Conservation (phyloP, 2,888 invertebrate species). For the Pheosia tremula region DNA sequence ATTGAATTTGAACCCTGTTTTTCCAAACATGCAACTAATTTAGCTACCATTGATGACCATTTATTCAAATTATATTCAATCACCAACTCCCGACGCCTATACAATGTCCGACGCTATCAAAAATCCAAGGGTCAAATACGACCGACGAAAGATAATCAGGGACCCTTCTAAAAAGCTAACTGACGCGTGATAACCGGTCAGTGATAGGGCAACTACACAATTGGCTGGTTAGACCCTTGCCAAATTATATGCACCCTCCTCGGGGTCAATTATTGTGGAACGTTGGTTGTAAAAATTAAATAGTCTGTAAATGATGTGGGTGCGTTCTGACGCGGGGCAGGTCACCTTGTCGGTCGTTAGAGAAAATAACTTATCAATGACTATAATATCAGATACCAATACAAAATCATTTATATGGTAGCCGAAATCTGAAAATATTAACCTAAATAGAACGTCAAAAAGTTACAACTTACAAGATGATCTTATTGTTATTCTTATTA, state of each 20-base stretch:
- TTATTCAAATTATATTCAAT: constrained; percentile 1
- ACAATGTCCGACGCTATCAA: constrained; percentile 1
- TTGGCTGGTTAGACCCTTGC: constrained; percentile 22
- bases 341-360: background rate
- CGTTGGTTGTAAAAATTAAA: constrained; percentile 13
- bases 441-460: no score
- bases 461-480: no score
- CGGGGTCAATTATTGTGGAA: constrained; percentile 32
- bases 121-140: constrained; percentile 12
- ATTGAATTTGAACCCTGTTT: background rate
- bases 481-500: no score
- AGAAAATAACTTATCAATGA: background rate
- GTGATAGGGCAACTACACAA: constrained; percentile 32
- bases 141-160: constrained; percentile 34
- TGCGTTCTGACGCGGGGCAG: background rate
- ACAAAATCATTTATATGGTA: no score
- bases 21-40: background rate
- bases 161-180: constrained; percentile 44
- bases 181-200: constrained; percentile 46
- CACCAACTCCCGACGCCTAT: background rate
- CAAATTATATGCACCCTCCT: constrained; percentile 1
- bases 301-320: constrained; percentile 8
- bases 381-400: background rate
- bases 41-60: background rate
- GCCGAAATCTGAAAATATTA: no score